phyloP scores from a whole-genome alignment of 2,888 invertebrate species.

The Malthinus seriepunctatus region DNA sequence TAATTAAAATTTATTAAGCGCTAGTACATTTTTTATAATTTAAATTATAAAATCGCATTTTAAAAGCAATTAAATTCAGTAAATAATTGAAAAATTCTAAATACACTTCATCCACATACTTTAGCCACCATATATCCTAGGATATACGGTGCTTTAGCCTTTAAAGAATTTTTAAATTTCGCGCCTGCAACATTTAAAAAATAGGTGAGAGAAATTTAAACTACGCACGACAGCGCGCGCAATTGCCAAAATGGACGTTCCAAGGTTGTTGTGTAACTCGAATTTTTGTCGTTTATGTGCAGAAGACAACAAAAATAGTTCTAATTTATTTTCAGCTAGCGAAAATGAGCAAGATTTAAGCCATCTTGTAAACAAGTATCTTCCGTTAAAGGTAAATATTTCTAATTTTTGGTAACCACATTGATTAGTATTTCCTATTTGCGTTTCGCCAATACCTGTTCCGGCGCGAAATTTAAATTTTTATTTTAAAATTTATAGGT shows the following conservation, averaged over 20 bases:
- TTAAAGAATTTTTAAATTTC: too few species aligned
- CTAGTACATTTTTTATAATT: too few species aligned
- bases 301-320: slow-evolving; percentile 71
- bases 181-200: too few species aligned
- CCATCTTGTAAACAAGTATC: slow-evolving; percentile 70
- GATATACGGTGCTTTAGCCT: too few species aligned
- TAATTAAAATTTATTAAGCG: too few species aligned
- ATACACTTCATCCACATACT: too few species aligned
- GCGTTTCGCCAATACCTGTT: slow-evolving; percentile 19
- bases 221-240: too few species aligned
- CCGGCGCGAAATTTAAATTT: slow-evolving; percentile 43
- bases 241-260: slow-evolving; percentile 17
- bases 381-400: slow-evolving; percentile 70
- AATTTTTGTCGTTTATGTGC: slow-evolving; percentile 77
- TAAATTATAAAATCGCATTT: too few species aligned
- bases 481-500: slow-evolving; percentile 57
- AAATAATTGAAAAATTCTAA: too few species aligned
- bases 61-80: too few species aligned
- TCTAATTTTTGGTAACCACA: slow-evolving; percentile 31
- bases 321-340: slow-evolving; percentile 63
- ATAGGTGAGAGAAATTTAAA: too few species aligned
- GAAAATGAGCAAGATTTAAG: slow-evolving; percentile 65
- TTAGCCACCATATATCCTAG: too few species aligned
- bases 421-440: slow-evolving; percentile 45
- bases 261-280: slow-evolving; percentile 63